Percentiles rank a stretch among this genome's conserved stretches.
Conservation (phyloP, 2,797 vertebrate species). For the Macroramphosus scolopax region DNA sequence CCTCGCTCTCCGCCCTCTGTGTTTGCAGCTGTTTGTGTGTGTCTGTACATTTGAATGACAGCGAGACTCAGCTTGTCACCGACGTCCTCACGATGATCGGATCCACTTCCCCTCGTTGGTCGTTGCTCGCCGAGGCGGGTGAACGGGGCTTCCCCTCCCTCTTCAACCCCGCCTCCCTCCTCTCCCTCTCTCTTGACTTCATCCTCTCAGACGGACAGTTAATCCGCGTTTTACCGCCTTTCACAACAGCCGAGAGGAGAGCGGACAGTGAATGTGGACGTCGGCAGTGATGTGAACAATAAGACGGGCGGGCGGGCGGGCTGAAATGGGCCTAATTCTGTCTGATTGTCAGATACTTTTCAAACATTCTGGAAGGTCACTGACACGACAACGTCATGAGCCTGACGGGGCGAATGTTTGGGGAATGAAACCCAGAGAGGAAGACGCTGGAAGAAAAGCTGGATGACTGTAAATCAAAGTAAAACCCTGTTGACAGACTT, state of each 20-base stretch:
- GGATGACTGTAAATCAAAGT: too few species aligned
- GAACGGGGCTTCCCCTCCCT: constrained; percentile 1
- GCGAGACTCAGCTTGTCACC: constrained; percentile 33
- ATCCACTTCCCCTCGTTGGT: constrained; percentile 5
- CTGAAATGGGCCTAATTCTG: too few species aligned
- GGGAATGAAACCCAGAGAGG: too few species aligned
- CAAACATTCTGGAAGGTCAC: too few species aligned
- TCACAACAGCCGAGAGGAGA: too few species aligned
- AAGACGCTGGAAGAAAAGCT: too few species aligned
- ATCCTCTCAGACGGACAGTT: constrained; percentile 30
- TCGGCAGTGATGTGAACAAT: background rate
- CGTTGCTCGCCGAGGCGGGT: constrained; percentile 10
- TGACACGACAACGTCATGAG: too few species aligned
- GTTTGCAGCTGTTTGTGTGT: constrained; percentile 6
- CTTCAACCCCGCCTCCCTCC: background rate
- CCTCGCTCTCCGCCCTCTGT: constrained; percentile 2
- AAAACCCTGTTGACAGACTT: too few species aligned
- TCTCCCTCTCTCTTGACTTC: constrained; percentile 18
- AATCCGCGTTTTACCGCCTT: constrained; percentile 17
- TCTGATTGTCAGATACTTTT: too few species aligned
- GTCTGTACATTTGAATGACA: constrained; percentile 20
- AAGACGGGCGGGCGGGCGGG: background rate
- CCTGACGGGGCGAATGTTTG: too few species aligned
- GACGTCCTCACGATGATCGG: constrained; percentile 36
- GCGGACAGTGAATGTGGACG: too few species aligned